Conservation (phyloP, 2,113 vertebrate species). For the Lanius ludovicianus region DNA sequence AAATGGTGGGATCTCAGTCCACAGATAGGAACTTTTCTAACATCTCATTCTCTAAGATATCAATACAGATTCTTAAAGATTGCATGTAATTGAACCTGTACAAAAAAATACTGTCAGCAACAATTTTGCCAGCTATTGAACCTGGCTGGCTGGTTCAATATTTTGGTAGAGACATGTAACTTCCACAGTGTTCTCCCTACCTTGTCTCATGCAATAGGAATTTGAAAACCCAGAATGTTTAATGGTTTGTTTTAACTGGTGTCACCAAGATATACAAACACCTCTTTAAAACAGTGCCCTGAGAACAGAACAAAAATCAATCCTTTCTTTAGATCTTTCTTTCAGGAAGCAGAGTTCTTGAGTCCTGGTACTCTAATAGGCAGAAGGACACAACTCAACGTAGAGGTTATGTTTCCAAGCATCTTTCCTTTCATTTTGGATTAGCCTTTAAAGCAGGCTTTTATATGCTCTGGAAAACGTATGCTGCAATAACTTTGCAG, state of each 20-base stretch:
- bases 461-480: neutral
- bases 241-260: constrained; percentile 13
- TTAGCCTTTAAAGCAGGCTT: neutral
- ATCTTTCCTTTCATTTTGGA: neutral
- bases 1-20: neutral
- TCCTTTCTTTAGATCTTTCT: neutral
- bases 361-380: neutral
- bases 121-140: neutral
- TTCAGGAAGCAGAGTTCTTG: neutral
- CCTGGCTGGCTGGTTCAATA: neutral
- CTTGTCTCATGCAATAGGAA: neutral
- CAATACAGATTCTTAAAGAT: neutral
- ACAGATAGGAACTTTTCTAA: neutral
- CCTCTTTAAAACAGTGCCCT: constrained; percentile 20
- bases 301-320: constrained; percentile 2
- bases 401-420: neutral
- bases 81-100: neutral
- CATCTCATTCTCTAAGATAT: neutral
- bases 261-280: constrained; percentile 23
- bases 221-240: neutral
- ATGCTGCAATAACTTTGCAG: neutral
- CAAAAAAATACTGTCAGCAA: neutral
- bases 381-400: neutral
- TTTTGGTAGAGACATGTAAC: neutral
- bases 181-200: neutral